Conservation (phyloP, 1,140 invertebrate species). For the Scylla paramamosain region DNA sequence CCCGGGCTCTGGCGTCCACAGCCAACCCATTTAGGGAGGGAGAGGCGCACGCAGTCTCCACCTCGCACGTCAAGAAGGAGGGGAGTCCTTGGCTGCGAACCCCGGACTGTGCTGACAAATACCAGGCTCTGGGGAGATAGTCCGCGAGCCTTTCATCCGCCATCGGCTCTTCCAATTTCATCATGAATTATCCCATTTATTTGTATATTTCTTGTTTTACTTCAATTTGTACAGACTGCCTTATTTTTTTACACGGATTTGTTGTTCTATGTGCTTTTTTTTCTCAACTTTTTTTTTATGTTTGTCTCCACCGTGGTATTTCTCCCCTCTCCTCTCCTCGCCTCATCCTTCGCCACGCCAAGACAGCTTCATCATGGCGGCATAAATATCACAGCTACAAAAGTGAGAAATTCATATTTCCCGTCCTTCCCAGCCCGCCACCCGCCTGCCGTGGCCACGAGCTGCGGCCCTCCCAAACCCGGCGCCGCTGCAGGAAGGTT, state of each 20-base stretch:
- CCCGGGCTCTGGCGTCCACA: slow-evolving; percentile 44
- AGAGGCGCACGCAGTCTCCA: not conserved
- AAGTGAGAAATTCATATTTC: not conserved
- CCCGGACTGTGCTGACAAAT: slow-evolving; percentile 34
- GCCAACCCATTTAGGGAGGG: slow-evolving; percentile 31
- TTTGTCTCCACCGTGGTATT: too few species aligned
- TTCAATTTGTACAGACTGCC: not conserved
- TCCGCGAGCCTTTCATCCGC: slow-evolving; percentile 17
- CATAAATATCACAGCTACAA: not conserved
- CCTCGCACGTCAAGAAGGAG: slow-evolving; percentile 48
- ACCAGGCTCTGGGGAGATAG: not conserved
- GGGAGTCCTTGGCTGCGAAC: not conserved
- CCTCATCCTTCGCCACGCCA: not conserved
- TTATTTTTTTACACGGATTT: not conserved
- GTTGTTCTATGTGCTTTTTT: not conserved
- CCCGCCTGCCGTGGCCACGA: not conserved
- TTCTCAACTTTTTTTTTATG: not conserved
- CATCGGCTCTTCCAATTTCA: slow-evolving; percentile 39
- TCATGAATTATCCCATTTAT: slow-evolving; percentile 30
- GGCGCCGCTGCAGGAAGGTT: not conserved
- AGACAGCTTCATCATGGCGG: not conserved
- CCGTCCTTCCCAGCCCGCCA: not conserved
- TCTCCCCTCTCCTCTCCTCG: not conserved
- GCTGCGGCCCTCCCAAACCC: not conserved
- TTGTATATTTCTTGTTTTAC: not conserved